These are phyloP conservation scores for Aix galericulata DNA, from an alignment of 2,113 vertebrate genomes.

Conservation along the genomic window DNA sequence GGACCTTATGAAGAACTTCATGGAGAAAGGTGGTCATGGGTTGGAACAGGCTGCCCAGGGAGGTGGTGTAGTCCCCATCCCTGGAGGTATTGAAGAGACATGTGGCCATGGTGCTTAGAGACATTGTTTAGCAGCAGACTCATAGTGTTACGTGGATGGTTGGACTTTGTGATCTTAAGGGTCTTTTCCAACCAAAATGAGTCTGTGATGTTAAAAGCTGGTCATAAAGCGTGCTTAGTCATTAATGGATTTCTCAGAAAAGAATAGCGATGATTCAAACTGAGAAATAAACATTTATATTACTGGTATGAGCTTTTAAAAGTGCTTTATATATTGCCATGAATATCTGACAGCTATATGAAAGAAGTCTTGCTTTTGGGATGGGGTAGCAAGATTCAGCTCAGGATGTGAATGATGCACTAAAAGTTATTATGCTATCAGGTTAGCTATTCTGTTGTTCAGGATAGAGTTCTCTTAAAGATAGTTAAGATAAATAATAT, in stretches of 20 bases:
- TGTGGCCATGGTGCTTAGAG: background rate
- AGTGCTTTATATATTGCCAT: accelerated
- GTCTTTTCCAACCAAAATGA: background rate
- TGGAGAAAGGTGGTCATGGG: background rate
- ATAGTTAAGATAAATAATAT: background rate
- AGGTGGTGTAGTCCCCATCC: background rate
- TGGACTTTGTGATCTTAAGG: background rate
- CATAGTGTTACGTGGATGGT: background rate
- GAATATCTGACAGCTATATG: background rate
- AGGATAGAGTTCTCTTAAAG: background rate
- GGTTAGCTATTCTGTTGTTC: background rate
- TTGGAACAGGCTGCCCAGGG: background rate
- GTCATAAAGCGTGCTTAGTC: background rate
- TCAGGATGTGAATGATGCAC: background rate
- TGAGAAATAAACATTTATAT: background rate
- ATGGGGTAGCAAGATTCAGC: background rate
- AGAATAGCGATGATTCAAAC: background rate
- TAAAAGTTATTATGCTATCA: background rate
- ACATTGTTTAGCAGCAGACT: background rate
- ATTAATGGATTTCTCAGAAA: background rate
- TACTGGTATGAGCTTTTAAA: background rate
- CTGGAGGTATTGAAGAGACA: background rate
- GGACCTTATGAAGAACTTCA: background rate
- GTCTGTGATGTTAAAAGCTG: background rate
- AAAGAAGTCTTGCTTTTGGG: background rate